phyloP scores from a whole-genome alignment of 2,888 invertebrate genomes.

The Fissipunctia ypsillon region DNA sequence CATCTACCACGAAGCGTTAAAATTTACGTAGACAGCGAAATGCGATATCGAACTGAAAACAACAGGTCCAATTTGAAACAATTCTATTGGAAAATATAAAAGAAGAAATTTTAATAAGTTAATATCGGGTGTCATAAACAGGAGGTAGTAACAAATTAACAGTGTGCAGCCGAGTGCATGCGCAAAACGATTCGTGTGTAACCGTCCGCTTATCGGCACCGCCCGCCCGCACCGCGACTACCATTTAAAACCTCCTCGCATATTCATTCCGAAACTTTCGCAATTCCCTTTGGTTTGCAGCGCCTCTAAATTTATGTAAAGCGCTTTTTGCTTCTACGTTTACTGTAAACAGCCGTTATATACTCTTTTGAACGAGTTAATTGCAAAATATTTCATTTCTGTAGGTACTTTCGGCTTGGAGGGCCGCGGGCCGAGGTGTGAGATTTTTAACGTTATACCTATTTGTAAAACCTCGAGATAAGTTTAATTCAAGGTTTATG shows the following conservation, averaged over 20 bases:
- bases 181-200: constrained; percentile 52
- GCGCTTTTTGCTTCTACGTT: constrained; percentile 70
- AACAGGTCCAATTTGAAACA: constrained; percentile 1
- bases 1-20: not conserved
- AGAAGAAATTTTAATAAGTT: constrained; percentile 26
- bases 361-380: constrained; percentile 53
- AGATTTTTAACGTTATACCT: constrained; percentile 28
- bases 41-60: not conserved
- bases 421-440: constrained; percentile 39
- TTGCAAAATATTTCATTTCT: constrained; percentile 58
- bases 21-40: constrained; percentile 13
- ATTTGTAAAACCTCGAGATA: constrained; percentile 57
- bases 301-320: constrained; percentile 78
- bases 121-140: constrained; percentile 49
- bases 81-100: constrained; percentile 32
- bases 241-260: constrained; percentile 79
- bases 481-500: constrained; percentile 67
- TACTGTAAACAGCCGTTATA: constrained; percentile 49
- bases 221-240: constrained; percentile 61
- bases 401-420: constrained; percentile 36
- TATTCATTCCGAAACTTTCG: constrained; percentile 84
- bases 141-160: constrained; percentile 61
- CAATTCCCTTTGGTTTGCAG: constrained; percentile 81
- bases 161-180: constrained; percentile 54
- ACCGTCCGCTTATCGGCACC: constrained; percentile 66